Evolutionary conservation across 2,888 invertebrate genomes (phyloP).

Genomic region (Chironomus riparius): DNA sequence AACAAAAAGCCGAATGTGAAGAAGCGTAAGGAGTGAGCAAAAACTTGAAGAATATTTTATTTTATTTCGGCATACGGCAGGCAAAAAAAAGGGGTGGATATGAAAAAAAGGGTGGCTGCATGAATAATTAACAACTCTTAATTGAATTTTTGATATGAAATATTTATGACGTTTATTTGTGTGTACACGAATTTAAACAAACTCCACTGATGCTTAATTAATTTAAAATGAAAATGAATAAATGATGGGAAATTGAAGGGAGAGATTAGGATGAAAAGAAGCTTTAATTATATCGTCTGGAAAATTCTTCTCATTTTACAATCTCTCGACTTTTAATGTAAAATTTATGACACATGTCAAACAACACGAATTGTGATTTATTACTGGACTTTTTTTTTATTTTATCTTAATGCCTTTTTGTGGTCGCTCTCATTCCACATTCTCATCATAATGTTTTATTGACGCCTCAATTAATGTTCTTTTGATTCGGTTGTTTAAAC

Average conservation of each 20-base stretch:
- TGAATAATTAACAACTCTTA: not conserved
- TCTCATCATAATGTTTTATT: not conserved
- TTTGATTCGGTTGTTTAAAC: no score
- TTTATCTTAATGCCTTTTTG: no score
- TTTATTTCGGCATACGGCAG: not conserved
- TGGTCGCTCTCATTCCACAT: not conserved
- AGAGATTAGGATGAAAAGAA: not conserved
- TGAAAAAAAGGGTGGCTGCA: not conserved
- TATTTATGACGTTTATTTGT: not conserved
- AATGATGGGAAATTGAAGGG: not conserved
- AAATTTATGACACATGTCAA: not conserved
- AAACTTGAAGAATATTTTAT: not conserved
- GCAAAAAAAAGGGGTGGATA: not conserved
- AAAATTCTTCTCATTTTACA: not conserved
- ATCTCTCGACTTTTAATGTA: not conserved
- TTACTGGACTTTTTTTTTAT: not conserved
- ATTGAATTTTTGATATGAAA: conserved; percentile 2
- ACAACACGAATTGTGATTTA: not conserved
- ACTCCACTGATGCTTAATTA: not conserved
- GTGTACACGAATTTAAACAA: not conserved
- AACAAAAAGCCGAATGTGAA: not conserved
- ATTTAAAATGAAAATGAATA: not conserved
- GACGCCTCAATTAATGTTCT: not conserved
- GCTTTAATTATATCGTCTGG: not conserved
- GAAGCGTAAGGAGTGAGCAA: not conserved